These are phyloP conservation scores for Ramphastos sulfuratus DNA, from an alignment of 2,113 vertebrate genomes.

Conservation along the genomic window DNA sequence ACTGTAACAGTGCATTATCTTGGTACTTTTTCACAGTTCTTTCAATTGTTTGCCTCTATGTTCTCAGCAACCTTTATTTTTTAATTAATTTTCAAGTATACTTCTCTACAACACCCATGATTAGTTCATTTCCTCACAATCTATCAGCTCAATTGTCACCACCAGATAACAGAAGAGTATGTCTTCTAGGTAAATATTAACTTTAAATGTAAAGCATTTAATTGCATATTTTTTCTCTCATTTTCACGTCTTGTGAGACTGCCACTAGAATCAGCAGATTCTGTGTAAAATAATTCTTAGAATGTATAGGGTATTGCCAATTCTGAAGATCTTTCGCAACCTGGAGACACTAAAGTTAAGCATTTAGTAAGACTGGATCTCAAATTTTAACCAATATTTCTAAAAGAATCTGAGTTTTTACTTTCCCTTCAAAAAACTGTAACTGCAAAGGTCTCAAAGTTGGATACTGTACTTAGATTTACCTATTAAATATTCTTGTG, in stretches of 20 bases:
- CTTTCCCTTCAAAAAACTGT: background rate
- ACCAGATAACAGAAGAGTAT: background rate
- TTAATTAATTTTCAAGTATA: background rate
- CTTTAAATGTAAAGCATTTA: slow-evolving; percentile 23
- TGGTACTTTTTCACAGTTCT: background rate
- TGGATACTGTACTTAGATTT: background rate
- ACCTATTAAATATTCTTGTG: background rate
- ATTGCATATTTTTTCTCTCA: background rate
- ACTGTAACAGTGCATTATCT: too few relatives aligned
- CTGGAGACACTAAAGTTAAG: background rate
- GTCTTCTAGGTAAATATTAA: slow-evolving; percentile 35
- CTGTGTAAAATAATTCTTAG: background rate
- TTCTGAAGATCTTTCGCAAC: background rate
- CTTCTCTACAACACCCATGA: background rate
- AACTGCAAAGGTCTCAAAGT: background rate
- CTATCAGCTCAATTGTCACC: background rate
- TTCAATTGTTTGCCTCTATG: background rate
- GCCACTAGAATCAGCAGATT: slow-evolving; percentile 12
- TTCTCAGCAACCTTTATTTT: background rate
- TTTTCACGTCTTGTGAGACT: background rate
- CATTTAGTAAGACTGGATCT: background rate
- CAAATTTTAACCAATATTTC: background rate
- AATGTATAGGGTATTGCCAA: background rate
- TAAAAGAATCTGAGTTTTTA: background rate
- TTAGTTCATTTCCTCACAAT: background rate